Evolutionary conservation across 53 echinoderm and acorn worm species (phyloP).

Genomic region (Crossaster papposus): DNA sequence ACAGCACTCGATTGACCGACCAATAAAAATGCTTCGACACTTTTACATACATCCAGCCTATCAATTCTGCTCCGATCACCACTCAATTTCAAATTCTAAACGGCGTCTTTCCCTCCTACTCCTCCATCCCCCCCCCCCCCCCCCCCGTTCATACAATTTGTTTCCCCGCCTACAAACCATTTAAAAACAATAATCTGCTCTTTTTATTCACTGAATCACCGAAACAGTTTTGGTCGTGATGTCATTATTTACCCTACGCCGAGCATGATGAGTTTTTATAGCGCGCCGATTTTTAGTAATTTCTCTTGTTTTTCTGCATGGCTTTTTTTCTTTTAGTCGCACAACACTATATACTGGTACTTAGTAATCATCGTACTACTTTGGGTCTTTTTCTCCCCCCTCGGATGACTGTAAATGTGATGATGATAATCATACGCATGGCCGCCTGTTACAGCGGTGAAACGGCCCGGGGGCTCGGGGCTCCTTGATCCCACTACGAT

Average conservation of each 20-base stretch:
- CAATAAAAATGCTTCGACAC: constrained; percentile 52
- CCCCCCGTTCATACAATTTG: constrained; percentile 30
- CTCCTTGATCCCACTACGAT: constrained; percentile 47
- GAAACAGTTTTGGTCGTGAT: constrained; percentile 41
- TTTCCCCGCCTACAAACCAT: constrained; percentile 42
- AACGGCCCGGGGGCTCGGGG: constrained; percentile 24
- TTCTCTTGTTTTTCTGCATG: not conserved
- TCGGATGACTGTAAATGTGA: constrained; percentile 50
- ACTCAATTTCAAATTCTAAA: not conserved
- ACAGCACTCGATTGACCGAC: constrained; percentile 24
- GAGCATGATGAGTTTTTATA: constrained; percentile 48
- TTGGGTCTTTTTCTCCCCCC: too few relatives aligned
- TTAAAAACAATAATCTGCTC: constrained; percentile 59
- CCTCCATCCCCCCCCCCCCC: not conserved
- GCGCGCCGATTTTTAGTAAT: not conserved
- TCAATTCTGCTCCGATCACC: constrained; percentile 26
- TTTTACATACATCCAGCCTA: not conserved
- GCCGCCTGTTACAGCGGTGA: constrained; percentile 58
- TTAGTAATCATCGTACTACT: too few relatives aligned
- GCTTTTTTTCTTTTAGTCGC: not conserved
- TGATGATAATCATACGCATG: constrained; percentile 59
- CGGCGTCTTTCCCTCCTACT: too few relatives aligned
- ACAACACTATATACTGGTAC: too few relatives aligned
- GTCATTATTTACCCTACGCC: constrained; percentile 48
- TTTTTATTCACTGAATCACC: constrained; percentile 56